Evolutionary conservation across 2,888 invertebrate genomes (phyloP).

Genomic region (Dicycla oo): DNA sequence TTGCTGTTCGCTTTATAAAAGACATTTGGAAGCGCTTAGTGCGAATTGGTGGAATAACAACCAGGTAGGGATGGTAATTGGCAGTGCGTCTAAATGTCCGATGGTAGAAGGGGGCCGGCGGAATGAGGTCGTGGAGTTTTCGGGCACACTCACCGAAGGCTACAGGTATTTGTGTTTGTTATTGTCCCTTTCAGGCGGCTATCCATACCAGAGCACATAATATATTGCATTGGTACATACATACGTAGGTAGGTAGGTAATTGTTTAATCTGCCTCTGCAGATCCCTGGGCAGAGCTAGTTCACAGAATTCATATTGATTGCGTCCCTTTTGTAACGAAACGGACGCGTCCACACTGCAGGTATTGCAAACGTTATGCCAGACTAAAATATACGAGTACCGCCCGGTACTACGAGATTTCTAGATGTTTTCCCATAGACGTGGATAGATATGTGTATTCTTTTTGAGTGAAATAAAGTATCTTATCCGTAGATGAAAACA

Average conservation of each 20-base stretch:
- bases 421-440: not conserved
- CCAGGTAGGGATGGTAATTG: too few relatives aligned
- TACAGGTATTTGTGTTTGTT: too few relatives aligned
- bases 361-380: not conserved
- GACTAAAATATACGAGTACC: not conserved
- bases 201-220: not conserved
- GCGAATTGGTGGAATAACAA: too few relatives aligned
- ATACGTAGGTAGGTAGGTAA: not conserved
- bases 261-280: not conserved
- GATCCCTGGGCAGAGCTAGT: not conserved
- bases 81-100: too few relatives aligned
- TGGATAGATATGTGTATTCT: not conserved
- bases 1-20: too few relatives aligned
- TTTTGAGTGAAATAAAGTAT: not conserved
- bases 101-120: too few relatives aligned
- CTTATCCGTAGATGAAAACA: not conserved
- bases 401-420: not conserved
- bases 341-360: not conserved
- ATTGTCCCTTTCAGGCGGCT: not conserved
- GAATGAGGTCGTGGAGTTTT: too few relatives aligned
- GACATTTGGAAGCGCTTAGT: too few relatives aligned
- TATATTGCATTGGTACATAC: not conserved
- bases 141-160: too few relatives aligned
- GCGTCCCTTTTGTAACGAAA: not conserved
- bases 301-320: not conserved